Percentiles rank a stretch among this genome's conserved stretches.
Evolutionary conservation across 2,797 vertebrate species (phyloP).

Genomic region (Anas georgica): DNA sequence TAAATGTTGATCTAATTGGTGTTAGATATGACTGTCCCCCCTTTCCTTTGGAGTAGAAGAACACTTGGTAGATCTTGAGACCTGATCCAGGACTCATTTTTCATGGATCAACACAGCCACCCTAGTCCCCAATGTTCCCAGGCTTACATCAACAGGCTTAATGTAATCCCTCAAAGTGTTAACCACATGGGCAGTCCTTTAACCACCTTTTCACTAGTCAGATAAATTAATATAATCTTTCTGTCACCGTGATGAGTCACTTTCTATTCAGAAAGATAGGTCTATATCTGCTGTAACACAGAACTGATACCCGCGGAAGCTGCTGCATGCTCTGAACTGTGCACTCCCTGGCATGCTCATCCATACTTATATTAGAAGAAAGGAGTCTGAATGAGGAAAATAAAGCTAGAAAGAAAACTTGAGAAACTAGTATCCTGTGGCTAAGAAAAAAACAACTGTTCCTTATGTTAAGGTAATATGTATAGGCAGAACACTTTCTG

Average conservation of each 20-base stretch:
- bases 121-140: neutral
- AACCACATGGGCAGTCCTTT: neutral
- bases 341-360: neutral
- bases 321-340: neutral
- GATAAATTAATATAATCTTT: neutral
- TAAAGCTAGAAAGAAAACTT: neutral
- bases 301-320: neutral
- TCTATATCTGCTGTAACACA: neutral
- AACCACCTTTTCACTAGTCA: neutral
- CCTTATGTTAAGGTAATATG: neutral
- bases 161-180: neutral
- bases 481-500: neutral
- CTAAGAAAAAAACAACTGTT: neutral
- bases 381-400: neutral
- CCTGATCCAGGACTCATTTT: neutral
- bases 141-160: neutral
- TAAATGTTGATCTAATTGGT: neutral
- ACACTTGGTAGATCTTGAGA: neutral
- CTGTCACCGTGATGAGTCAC: neutral
- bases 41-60: neutral
- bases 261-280: neutral
- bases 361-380: neutral
- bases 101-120: accelerated
- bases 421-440: neutral
- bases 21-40: neutral